Percentiles rank a stretch among this genome's conserved stretches.
These are phyloP conservation scores for Heteromormyrus szaboi DNA, from an alignment of 2,797 vertebrate genomes.

Conservation along the genomic window DNA sequence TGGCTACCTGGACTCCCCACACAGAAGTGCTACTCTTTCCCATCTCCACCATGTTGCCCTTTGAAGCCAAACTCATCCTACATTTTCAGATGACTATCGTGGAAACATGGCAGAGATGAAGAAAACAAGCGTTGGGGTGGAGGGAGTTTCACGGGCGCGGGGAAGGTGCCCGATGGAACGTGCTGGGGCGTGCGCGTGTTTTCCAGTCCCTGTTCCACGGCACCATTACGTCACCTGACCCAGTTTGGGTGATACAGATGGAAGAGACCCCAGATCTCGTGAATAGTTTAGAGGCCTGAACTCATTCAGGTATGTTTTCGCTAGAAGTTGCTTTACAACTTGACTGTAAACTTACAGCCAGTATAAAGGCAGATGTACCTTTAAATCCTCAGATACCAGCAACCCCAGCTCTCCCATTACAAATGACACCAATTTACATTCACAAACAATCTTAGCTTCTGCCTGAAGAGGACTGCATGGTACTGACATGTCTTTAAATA, in stretches of 20 bases:
- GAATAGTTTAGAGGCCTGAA: background rate
- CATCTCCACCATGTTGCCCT: background rate
- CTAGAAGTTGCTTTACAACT: background rate
- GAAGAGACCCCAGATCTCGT: background rate
- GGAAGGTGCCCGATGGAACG: background rate
- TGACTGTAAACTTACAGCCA: background rate
- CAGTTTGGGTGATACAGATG: background rate
- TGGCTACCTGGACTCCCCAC: background rate
- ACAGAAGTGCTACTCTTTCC: background rate
- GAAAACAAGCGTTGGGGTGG: background rate
- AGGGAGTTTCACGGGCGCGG: background rate
- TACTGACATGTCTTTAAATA: background rate
- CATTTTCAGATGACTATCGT: background rate
- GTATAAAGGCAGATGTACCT: background rate
- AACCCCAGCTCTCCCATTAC: background rate
- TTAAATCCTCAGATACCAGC: background rate
- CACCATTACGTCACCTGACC: conserved; percentile 10
- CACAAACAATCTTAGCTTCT: background rate
- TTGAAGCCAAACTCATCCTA: background rate
- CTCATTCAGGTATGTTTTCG: background rate
- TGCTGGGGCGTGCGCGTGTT: background rate
- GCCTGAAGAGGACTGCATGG: background rate
- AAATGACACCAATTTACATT: background rate
- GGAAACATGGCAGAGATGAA: background rate
- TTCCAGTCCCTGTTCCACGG: background rate